phyloP scores from a whole-genome alignment of 2,113 vertebrate genomes.

The Hippocampus mohnikei region DNA sequence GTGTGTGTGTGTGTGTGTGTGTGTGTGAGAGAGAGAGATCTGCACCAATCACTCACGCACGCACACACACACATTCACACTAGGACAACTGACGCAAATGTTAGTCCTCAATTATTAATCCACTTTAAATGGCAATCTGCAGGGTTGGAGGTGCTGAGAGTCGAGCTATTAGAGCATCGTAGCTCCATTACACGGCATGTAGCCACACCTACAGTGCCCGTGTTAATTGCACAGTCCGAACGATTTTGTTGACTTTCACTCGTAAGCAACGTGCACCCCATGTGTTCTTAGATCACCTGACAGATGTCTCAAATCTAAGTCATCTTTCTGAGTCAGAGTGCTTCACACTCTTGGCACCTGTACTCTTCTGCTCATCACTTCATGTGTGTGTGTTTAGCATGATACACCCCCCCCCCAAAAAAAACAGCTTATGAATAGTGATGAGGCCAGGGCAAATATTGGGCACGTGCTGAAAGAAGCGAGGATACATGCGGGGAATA shows the following conservation, averaged over 20 bases:
- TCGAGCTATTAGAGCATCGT: neutral
- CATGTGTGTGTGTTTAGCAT: slow-evolving; percentile 47
- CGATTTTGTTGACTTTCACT: neutral
- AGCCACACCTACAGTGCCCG: neutral
- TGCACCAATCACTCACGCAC: neutral
- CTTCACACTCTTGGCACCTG: slow-evolving; percentile 41
- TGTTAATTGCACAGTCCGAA: slow-evolving; percentile 1
- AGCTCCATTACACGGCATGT: neutral
- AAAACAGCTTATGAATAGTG: slow-evolving; percentile 50
- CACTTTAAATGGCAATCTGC: slow-evolving; percentile 72
- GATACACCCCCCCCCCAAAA: slow-evolving; percentile 46
- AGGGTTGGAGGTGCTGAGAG: slow-evolving; percentile 26
- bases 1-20: slow-evolving; percentile 4
- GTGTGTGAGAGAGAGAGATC: neutral
- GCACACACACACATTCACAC: slow-evolving; percentile 42
- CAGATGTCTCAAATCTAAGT: slow-evolving; percentile 17
- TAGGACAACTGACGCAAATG: slow-evolving; percentile 66
- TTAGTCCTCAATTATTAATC: slow-evolving; percentile 76
- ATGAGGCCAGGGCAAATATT: slow-evolving; percentile 64
- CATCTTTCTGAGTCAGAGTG: slow-evolving; percentile 46
- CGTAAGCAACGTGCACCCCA: neutral
- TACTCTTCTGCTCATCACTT: slow-evolving; percentile 50
- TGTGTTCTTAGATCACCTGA: slow-evolving; percentile 34
- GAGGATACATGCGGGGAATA: slow-evolving; percentile 37
- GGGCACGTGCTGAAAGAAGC: slow-evolving; percentile 33